Evolutionary conservation across 1,140 invertebrate species (phyloP).

Genomic region (Drosophila hydei): DNA sequence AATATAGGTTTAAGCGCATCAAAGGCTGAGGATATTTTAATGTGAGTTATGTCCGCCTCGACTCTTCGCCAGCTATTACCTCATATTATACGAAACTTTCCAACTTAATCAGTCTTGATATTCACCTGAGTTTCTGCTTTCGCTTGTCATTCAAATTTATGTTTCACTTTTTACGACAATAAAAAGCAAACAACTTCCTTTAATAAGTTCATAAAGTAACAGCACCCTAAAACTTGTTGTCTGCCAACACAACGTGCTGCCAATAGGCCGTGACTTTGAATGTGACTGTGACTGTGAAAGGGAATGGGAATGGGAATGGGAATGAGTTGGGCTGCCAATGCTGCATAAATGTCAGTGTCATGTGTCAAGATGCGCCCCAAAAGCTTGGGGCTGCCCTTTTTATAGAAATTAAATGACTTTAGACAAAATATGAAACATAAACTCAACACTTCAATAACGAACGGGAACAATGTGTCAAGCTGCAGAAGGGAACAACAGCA

Average conservation of each 20-base stretch:
- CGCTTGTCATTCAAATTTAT: slow-evolving; percentile 39
- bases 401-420: slow-evolving; percentile 63
- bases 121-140: slow-evolving; percentile 50
- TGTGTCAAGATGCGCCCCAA: slow-evolving; percentile 36
- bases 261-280: slow-evolving; percentile 48
- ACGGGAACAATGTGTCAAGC: slow-evolving; percentile 54
- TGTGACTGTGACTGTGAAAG: slow-evolving; percentile 10
- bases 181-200: slow-evolving; percentile 50
- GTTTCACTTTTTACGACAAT: slow-evolving; percentile 30
- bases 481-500: slow-evolving; percentile 20
- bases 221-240: slow-evolving; percentile 29
- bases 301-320: slow-evolving; percentile 8
- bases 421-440: slow-evolving; percentile 63
- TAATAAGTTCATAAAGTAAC: slow-evolving; percentile 49
- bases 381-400: slow-evolving; percentile 34
- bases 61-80: too few relatives aligned
- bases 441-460: slow-evolving; percentile 59
- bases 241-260: slow-evolving; percentile 17
- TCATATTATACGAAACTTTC: too few relatives aligned
- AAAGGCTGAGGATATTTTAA: too few relatives aligned
- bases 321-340: slow-evolving; percentile 40
- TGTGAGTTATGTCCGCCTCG: too few relatives aligned
- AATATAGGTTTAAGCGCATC: too few relatives aligned
- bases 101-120: slow-evolving; percentile 12
- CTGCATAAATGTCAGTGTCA: slow-evolving; percentile 58